phyloP scores from a whole-genome alignment of 2,113 vertebrate species.

The Stercorarius parasiticus region DNA sequence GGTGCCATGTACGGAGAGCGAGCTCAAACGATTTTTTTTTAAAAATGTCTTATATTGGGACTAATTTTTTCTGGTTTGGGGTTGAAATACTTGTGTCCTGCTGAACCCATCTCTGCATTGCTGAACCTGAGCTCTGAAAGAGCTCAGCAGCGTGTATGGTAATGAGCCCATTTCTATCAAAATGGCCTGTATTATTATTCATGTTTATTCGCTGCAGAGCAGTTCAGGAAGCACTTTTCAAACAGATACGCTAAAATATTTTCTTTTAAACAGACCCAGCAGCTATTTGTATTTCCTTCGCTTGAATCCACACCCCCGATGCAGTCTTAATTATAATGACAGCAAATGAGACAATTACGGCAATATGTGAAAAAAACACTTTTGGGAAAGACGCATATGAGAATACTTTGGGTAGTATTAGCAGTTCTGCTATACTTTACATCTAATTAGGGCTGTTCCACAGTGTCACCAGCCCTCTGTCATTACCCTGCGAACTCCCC shows the following conservation, averaged over 20 bases:
- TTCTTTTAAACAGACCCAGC: constrained; percentile 40
- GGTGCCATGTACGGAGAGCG: background rate
- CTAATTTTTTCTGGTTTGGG: background rate
- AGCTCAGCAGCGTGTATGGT: constrained; percentile 36
- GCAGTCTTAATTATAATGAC: constrained; percentile 42
- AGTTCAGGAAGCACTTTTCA: constrained; percentile 54
- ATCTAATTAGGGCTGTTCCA: constrained; percentile 75
- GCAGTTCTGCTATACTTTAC: constrained; percentile 26
- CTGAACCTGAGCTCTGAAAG: constrained; percentile 2
- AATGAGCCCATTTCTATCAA: constrained; percentile 57
- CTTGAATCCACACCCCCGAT: constrained; percentile 9
- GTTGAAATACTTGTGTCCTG: constrained; percentile 27
- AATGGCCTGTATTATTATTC: constrained; percentile 63
- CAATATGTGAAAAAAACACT: background rate
- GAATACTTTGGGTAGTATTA: background rate
- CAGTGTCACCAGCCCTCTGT: constrained; percentile 75
- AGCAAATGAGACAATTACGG: constrained; percentile 22
- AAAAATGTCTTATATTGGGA: background rate
- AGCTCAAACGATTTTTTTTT: background rate
- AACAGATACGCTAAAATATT: constrained; percentile 42
- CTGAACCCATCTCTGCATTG: constrained; percentile 8
- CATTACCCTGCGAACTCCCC: constrained; percentile 64
- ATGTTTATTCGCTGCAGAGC: constrained; percentile 62
- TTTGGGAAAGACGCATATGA: background rate
- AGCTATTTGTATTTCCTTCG: constrained; percentile 47